Conservation (phyloP, 1,140 invertebrate species). For the Brachionus rubens region DNA sequence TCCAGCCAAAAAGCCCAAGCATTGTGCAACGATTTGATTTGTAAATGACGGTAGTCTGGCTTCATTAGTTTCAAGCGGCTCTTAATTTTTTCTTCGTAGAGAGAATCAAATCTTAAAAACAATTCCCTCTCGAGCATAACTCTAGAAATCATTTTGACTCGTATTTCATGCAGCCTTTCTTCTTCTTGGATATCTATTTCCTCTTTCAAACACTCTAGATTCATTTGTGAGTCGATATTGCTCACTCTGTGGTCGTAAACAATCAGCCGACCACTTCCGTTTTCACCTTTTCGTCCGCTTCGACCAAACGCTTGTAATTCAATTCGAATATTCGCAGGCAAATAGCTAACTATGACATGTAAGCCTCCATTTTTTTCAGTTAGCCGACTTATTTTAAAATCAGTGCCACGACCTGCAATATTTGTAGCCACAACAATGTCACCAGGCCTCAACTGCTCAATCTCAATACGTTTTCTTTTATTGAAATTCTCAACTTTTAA, state of each 20-base stretch:
- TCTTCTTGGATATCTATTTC: slow-evolving; percentile 3
- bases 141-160: not conserved
- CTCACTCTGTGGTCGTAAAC: not conserved
- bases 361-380: slow-evolving; percentile 7
- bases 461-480: not conserved
- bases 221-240: not conserved
- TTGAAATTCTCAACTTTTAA: not conserved
- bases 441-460: not conserved
- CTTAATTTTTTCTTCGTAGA: not conserved
- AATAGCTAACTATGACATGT: slow-evolving; percentile 1
- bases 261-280: slow-evolving; percentile 10
- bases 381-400: not conserved
- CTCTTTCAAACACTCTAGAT: not conserved
- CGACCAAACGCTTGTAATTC: slow-evolving; percentile 22
- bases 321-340: slow-evolving; percentile 3
- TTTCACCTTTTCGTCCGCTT: not conserved
- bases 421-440: slow-evolving; percentile 24
- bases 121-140: not conserved
- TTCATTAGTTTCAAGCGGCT: not conserved
- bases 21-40: slow-evolving; percentile 2
- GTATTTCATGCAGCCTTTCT: not conserved
- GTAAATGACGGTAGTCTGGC: slow-evolving; percentile 6
- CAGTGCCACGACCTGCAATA: slow-evolving; percentile 29
- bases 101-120: not conserved
- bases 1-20: slow-evolving; percentile 25